Percentiles rank a stretch among this genome's conserved stretches.
Conservation (phyloP, 2,113 vertebrate genomes). For the Tupaia tana region DNA sequence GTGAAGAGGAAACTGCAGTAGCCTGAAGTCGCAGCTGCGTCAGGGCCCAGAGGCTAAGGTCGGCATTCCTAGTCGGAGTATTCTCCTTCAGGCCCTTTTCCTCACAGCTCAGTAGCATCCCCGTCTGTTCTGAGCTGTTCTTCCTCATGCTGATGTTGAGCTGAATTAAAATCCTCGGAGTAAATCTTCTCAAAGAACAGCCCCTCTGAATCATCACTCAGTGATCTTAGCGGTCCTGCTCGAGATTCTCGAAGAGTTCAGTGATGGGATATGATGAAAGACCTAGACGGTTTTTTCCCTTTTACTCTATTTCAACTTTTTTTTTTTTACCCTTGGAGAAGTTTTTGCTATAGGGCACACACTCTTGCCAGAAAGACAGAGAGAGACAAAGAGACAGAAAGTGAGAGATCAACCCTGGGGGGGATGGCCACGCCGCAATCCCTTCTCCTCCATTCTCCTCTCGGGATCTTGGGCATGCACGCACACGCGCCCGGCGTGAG, state of each 20-base stretch:
- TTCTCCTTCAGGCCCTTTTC: constrained; percentile 39
- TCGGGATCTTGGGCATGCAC: too few relatives aligned
- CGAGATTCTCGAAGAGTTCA: constrained; percentile 47
- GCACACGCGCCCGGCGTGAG: too few relatives aligned
- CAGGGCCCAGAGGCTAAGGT: constrained; percentile 7
- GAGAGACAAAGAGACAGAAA: too few relatives aligned
- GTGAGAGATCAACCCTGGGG: too few relatives aligned
- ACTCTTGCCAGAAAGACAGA: too few relatives aligned
- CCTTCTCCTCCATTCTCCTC: too few relatives aligned
- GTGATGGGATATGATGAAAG: neutral
- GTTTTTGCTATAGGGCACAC: too few relatives aligned
- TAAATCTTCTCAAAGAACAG: neutral
- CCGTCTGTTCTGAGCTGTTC: neutral
- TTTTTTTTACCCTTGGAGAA: too few relatives aligned
- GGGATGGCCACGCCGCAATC: too few relatives aligned
- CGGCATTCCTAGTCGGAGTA: neutral
- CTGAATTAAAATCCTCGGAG: constrained; percentile 27
- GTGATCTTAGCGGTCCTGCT: neutral
- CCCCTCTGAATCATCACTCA: neutral
- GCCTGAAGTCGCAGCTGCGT: constrained; percentile 66
- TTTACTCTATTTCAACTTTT: constrained; percentile 19
- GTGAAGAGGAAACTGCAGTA: constrained; percentile 79
- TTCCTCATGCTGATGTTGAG: neutral
- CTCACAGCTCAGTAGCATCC: neutral
- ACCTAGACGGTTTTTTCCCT: constrained; percentile 17